Evolutionary conservation across 2,888 invertebrate genomes (phyloP), one percentile per base, ranked within the genome.

Genomic region (Cistogaster globosa): DNA sequence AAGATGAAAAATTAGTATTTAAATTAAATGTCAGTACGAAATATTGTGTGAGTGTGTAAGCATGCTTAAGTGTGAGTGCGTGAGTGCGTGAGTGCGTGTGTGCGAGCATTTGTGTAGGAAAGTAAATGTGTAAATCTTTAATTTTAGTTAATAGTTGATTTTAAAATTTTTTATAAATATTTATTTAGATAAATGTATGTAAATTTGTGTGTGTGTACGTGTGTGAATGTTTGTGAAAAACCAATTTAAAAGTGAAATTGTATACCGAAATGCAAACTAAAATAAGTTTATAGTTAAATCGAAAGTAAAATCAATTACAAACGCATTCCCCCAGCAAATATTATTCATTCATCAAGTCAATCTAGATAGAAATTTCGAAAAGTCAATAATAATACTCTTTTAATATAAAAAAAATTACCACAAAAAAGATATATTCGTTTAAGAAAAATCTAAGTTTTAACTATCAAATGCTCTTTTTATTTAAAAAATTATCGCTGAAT

Each of bases 181-280:
- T 72, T 67, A 42, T 55, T 84, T 81, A 84, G 82, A 79, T 86
- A 85, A 87, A 82, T 75, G 81, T 87, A 69, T 86, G 80, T 84
- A 83, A 83, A 77, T 88, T 71, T 87, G 65, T 83, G 72, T 86
- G 76, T 86, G 82, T 86, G 78, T 86, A 79, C 86, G 83, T 32
- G 32, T 32, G 32, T 32, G 32, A 5, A 2, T 32, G 32, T 86
- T 83, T 86, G 83, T 87, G 84, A 87, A 8, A 53, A 53, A 53
- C 6, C 18, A 2, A 53, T 18, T 48, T 75, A 22, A 62, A 71
- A 80, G 22, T 72, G 67, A 82, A 38, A 77, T 57, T 57, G 36
- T 77, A 69, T 67, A 81, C 74, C 20, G 58, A 78, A 77, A 69
- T 32, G 45, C n/a, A 81, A 74, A 84, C 74, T 68, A 58, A 60